Percentiles rank a stretch among this genome's conserved stretches.
These are phyloP conservation scores for Mustela nigripes DNA, from an alignment of 2,113 vertebrate species.

Conservation along the genomic window DNA sequence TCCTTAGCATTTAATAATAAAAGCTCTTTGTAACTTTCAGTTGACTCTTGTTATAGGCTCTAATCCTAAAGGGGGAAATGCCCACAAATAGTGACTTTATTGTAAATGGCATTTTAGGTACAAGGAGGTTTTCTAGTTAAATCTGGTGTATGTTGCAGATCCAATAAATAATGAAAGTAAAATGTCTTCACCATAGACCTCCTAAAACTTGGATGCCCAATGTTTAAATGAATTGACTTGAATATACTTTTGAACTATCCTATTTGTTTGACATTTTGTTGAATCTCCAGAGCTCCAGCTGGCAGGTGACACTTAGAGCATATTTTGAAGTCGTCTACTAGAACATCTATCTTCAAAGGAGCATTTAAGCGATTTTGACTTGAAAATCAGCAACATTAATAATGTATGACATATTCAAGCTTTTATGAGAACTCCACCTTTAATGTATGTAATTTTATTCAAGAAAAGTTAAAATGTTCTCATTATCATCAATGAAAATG, in stretches of 20 bases:
- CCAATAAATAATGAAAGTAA: constrained; percentile 49
- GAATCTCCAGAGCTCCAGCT: constrained; percentile 49
- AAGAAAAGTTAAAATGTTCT: constrained; percentile 67
- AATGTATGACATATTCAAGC: constrained; percentile 64
- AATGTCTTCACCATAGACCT: neutral
- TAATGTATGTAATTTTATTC: constrained; percentile 67
- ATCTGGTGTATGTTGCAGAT: neutral
- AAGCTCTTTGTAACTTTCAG: neutral
- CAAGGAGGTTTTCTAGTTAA: constrained; percentile 11
- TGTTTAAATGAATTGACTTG: neutral
- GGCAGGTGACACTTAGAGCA: constrained; percentile 36
- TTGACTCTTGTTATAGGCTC: neutral
- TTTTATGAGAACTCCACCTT: constrained; percentile 68
- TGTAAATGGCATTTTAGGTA: neutral
- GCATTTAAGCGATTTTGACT: constrained; percentile 68
- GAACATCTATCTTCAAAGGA: constrained; percentile 37
- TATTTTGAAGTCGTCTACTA: constrained; percentile 45
- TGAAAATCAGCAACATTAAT: constrained; percentile 76
- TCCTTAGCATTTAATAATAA: neutral
- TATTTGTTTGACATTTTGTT: constrained; percentile 43
- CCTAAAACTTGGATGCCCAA: neutral
- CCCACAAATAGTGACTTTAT: neutral
- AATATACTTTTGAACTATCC: constrained; percentile 13
- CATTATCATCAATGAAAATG: constrained; percentile 60
- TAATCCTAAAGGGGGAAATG: neutral